Evolutionary conservation across 2,797 vertebrate species (phyloP), one percentile per base, ranked within the genome.

Genomic region (Adrianichthys oophorus): DNA sequence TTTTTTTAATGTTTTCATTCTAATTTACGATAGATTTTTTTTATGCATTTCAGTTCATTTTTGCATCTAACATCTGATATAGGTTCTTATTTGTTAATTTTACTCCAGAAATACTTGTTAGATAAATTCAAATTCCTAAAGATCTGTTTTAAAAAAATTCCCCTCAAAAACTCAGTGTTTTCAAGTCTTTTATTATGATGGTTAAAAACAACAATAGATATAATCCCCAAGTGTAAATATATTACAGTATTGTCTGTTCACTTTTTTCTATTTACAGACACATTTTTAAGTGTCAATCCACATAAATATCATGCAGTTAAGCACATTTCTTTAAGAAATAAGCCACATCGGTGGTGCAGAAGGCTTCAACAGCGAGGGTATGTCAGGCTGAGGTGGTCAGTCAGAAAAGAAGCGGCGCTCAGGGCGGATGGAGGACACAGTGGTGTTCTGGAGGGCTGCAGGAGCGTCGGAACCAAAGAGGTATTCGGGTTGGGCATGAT

Each of bases 201-300:
- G 24, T 62, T 57, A 24, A 65, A 53, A 51, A 67, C 73, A 62
- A 43, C 12, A 52, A 23, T 0, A 12, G 37, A 51, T 15, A 24
- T 5, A 44, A 29, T 55, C 14, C 29, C 15, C 52, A 24, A 40
- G 24, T 41, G 52, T 68, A 78, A 79, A 90, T 88, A 92, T 90
- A 92, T 90, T 91, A 91, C 70, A 59, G 80, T 56, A 62, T 48
- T 59, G 89, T 78, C 85, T 91, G 89, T 91, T 87, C 89, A 89
- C 86, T 90, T n/a, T 37, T 65, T 23, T 52, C 50, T 29, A 37
- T 45, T 54, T 64, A 42, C 42, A 65, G 56, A 80, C 57, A 82
- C 42, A 65, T 50, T 24, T 58, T 42, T 56, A 51, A 55, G 69
- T 52, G 59, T 52, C 37, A 64, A 72, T 49, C 52, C 59, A 85